Evolutionary conservation across 2,113 vertebrate genomes (phyloP), one percentile per base, ranked within the genome.

Genomic region (Rhinichthys klamathensis): DNA sequence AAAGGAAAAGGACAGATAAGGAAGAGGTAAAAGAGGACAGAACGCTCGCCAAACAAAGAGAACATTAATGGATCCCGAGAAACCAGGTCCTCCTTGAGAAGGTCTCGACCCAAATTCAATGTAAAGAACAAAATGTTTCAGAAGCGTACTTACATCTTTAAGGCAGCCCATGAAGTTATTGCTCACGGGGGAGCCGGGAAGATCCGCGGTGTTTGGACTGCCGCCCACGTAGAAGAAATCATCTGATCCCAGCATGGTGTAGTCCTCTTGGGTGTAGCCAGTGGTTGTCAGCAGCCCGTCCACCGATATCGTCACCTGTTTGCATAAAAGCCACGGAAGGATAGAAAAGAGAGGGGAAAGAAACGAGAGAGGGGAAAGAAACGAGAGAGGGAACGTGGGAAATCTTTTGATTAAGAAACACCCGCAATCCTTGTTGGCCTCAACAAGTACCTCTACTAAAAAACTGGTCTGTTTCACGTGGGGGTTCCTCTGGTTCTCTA

Each of bases 91-190:
- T 65, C 38, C 65, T 80, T 65, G 54, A 60, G 75, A 9, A 21
- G 46, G 13, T 76, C 73, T 8, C 0, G 58, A 23, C n/a, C 15
- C 18, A 27, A 46, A 80, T 61, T 60, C 72, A 27, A 82, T 54
- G 18, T 6, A 41, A 79, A 61, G 32, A 41, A 77, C 51, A 38
- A 79, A 79, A 41, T 3, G 21, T 44, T 69, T 69, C 30, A 58
- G 15, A 21, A 65, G 35, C 3, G 51, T 16, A 94, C 97, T 97
- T 93, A 98, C 97, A 21, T 98, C 95, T 93, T 96, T 98, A 80
- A 98, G 95, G 88, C 97, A 98, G 88, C 97, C 97, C 96, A 97
- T 97, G 92, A 98, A 98, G 95, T 98, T 98, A 94, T 97, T 98
- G 96, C 97, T 97, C 93, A 97, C 96, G 0, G 96, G 96, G 0